Evolutionary conservation across 2,888 invertebrate genomes (phyloP).

Genomic region (Leptarthrus brevirostris): DNA sequence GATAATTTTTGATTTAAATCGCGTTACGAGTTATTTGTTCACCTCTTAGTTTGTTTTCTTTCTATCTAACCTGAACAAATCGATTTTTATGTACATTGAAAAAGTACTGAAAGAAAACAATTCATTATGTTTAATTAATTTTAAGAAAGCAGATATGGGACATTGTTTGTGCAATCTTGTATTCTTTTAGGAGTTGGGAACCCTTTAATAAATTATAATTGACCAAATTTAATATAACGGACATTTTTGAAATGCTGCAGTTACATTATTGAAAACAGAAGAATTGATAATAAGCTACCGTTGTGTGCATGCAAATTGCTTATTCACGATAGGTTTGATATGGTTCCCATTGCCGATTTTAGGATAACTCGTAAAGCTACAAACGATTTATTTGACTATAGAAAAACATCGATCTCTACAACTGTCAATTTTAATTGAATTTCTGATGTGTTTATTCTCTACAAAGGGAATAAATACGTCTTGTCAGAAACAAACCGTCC

Average conservation of each 20-base stretch:
- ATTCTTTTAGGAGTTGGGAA: too few relatives aligned
- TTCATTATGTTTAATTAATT: too few relatives aligned
- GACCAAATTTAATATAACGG: too few relatives aligned
- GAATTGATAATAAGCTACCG: not conserved
- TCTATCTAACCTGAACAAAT: too few relatives aligned
- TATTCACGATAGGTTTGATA: not conserved
- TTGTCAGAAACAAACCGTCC: constrained; percentile 21
- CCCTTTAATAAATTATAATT: too few relatives aligned
- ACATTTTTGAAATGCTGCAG: not conserved
- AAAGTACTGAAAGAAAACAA: too few relatives aligned
- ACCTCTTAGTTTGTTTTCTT: too few relatives aligned
- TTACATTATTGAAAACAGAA: not conserved
- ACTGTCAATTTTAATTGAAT: constrained; percentile 57
- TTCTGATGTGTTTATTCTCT: constrained; percentile 56
- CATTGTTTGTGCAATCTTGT: too few relatives aligned
- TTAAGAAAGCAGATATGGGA: too few relatives aligned
- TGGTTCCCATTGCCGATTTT: constrained; percentile 11
- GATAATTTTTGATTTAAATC: too few relatives aligned
- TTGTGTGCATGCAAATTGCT: not conserved
- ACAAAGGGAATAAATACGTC: constrained; percentile 54
- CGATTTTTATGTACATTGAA: too few relatives aligned
- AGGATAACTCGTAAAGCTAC: constrained; percentile 1
- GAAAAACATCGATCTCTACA: constrained; percentile 55
- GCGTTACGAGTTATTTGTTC: too few relatives aligned
- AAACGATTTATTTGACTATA: constrained; percentile 54